phyloP scores from a whole-genome alignment of 2,113 vertebrate species.

The Dasyurus viverrinus region DNA sequence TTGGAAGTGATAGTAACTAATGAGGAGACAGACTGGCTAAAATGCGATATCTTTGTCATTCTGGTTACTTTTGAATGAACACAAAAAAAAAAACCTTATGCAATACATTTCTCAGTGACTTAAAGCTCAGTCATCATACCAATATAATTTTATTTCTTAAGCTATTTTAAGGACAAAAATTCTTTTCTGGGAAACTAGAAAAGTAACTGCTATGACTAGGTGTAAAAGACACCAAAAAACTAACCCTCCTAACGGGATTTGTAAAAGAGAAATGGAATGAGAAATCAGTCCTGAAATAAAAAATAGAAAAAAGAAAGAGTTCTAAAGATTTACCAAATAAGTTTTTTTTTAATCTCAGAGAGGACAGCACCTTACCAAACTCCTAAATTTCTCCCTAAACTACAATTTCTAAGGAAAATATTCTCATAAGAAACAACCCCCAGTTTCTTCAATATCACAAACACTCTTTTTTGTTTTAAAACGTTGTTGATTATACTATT shows the following conservation, averaged over 20 bases:
- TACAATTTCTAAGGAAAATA: slow-evolving; percentile 34
- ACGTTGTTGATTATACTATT: slow-evolving; percentile 41
- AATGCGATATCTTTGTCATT: slow-evolving; percentile 36
- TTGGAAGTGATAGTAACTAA: slow-evolving; percentile 29
- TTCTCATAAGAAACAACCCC: slow-evolving; percentile 28
- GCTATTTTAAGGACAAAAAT: slow-evolving; percentile 68
- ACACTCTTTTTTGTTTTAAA: slow-evolving; percentile 47
- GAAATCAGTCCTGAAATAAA: background rate
- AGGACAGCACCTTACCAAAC: slow-evolving; percentile 3
- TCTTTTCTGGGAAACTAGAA: slow-evolving; percentile 54
- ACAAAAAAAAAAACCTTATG: slow-evolving; percentile 29
- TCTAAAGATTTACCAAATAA: slow-evolving; percentile 58
- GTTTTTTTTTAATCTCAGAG: slow-evolving; percentile 32
- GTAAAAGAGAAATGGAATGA: slow-evolving; percentile 32
- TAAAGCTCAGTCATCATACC: slow-evolving; percentile 45
- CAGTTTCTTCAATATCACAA: slow-evolving; percentile 3
- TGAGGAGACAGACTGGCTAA: slow-evolving; percentile 39
- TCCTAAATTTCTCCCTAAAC: slow-evolving; percentile 50
- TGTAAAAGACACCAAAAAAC: slow-evolving; percentile 48
- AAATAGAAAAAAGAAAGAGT: slow-evolving; percentile 36
- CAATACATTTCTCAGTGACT: slow-evolving; percentile 65
- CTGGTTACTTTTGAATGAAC: slow-evolving; percentile 22
- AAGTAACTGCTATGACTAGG: slow-evolving; percentile 43
- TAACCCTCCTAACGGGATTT: slow-evolving; percentile 59
- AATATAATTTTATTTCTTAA: slow-evolving; percentile 61